phyloP scores from a whole-genome alignment of 2,888 invertebrate genomes.

The Timema podura region DNA sequence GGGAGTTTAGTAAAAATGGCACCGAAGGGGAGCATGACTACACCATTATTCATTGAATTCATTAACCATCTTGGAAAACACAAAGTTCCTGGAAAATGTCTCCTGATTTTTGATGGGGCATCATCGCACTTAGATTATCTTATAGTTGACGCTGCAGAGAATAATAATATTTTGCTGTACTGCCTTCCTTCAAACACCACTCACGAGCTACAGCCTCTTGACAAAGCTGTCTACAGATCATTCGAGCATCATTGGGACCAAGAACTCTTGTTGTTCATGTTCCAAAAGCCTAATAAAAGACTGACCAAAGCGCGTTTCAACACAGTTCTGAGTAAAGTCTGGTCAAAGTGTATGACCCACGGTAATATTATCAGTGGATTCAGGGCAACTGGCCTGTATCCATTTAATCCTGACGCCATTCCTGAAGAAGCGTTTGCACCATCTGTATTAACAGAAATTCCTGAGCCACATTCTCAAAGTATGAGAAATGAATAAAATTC shows the following conservation, averaged over 20 bases:
- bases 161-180: slow-evolving; percentile 12
- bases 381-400: slow-evolving; percentile 10
- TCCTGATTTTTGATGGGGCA: background rate
- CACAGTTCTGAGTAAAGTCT: slow-evolving; percentile 34
- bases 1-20: background rate
- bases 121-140: slow-evolving; percentile 20
- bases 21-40: background rate
- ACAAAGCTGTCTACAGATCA: slow-evolving; percentile 15
- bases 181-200: slow-evolving; percentile 16
- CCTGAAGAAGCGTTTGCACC: slow-evolving; percentile 7
- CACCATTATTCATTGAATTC: background rate
- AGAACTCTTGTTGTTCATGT: slow-evolving; percentile 29
- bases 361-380: slow-evolving; percentile 6
- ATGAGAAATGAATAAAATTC: no score
- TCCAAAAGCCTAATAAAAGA: slow-evolving; percentile 27
- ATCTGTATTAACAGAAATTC: slow-evolving; percentile 1
- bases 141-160: slow-evolving; percentile 12
- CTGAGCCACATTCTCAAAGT: background rate
- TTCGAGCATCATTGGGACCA: slow-evolving; percentile 34
- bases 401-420: slow-evolving; percentile 4
- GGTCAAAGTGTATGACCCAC: slow-evolving; percentile 13
- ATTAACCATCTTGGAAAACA: slow-evolving; percentile 3
- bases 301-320: slow-evolving; percentile 32
- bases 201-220: slow-evolving; percentile 22
- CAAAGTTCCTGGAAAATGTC: background rate